Evolutionary conservation across 2,888 invertebrate species (phyloP).

Genomic region (Drosophila aldrichi): DNA sequence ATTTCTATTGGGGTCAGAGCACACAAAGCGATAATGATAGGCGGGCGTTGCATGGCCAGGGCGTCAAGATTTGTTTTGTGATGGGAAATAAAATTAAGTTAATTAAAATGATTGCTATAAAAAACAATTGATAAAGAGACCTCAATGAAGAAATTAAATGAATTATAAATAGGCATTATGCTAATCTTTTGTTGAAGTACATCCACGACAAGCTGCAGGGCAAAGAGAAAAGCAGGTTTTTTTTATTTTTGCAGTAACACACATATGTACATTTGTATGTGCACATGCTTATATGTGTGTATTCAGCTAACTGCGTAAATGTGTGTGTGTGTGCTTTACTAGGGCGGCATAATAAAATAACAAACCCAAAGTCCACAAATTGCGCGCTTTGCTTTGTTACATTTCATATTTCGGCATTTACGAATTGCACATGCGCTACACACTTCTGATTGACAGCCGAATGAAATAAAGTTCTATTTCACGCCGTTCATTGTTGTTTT

Average conservation of each 20-base stretch:
- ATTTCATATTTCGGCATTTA: conserved; percentile 22
- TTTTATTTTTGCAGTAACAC: conserved; percentile 15
- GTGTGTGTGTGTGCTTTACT: conserved; percentile 1
- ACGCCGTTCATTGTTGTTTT: conserved; percentile 25
- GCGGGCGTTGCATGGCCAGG: conserved; percentile 5
- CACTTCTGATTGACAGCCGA: conserved; percentile 1
- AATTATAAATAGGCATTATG: not conserved
- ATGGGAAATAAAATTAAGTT: conserved; percentile 22
- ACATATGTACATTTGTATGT: not conserved
- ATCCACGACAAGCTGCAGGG: not conserved
- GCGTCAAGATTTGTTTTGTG: not conserved
- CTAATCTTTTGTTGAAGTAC: not conserved
- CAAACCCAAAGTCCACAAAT: conserved; percentile 76
- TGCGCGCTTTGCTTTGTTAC: conserved; percentile 51
- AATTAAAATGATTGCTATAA: conserved; percentile 12
- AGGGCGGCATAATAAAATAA: conserved; percentile 57
- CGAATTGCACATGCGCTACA: conserved; percentile 55
- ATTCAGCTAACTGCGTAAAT: conserved; percentile 3
- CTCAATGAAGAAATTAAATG: not conserved
- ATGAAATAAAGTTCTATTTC: not conserved
- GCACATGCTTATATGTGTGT: too few relatives aligned
- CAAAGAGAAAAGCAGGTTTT: not conserved
- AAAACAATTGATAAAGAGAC: conserved; percentile 12
- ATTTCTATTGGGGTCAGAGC: conserved; percentile 59
- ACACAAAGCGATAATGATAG: conserved; percentile 30